These are phyloP conservation scores for Dryobota labecula DNA, from an alignment of 2,888 invertebrate species.

Conservation along the genomic window DNA sequence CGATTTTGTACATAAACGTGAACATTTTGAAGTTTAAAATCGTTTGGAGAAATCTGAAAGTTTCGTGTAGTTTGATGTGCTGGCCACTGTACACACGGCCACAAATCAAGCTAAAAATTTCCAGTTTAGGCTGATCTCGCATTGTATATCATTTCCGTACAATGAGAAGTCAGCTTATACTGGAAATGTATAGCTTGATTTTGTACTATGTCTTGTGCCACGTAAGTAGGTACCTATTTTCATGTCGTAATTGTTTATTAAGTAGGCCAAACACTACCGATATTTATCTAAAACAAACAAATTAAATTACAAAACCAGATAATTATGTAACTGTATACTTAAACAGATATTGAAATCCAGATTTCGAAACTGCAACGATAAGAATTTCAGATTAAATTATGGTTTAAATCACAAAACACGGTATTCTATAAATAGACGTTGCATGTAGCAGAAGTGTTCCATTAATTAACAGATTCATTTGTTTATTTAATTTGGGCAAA, in stretches of 20 bases:
- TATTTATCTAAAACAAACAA: conserved; percentile 43
- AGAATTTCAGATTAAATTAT: conserved; percentile 28
- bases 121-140: no score
- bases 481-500: background rate
- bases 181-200: no score
- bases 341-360: conserved; percentile 32
- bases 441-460: background rate
- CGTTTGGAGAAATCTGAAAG: no score
- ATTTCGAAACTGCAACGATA: conserved; percentile 52
- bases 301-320: conserved; percentile 4
- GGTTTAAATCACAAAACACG: background rate
- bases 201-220: no score
- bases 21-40: no score
- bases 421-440: conserved; percentile 23
- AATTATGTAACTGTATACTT: no score
- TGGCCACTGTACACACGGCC: no score
- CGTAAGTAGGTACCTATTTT: background rate
- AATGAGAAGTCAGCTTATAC: no score
- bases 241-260: background rate
- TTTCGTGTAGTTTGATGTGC: no score
- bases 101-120: no score
- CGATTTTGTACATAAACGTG: no score
- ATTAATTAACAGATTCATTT: background rate
- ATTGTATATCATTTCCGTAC: no score
- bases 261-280: background rate